Conservation (phyloP, 2,113 vertebrate genomes). For the Dicrurus megarhynchus region DNA sequence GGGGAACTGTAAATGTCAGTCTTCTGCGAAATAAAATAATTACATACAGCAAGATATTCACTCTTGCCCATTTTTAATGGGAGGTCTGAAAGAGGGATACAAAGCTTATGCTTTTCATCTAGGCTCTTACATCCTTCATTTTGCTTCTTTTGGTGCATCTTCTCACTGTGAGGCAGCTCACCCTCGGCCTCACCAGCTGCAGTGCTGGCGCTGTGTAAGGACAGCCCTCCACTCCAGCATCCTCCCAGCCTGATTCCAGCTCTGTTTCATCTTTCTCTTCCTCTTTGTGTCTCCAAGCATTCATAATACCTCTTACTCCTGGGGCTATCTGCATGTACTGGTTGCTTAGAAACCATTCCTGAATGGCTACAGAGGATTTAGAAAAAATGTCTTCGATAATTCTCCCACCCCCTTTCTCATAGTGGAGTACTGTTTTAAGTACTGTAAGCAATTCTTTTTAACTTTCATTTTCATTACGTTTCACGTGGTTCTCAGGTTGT, state of each 20-base stretch:
- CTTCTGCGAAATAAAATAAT: not conserved
- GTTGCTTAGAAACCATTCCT: conserved; percentile 56
- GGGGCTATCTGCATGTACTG: conserved; percentile 14
- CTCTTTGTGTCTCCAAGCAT: not conserved
- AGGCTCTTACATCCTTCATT: not conserved
- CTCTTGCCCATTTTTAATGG: not conserved
- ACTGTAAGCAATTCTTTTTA: not conserved
- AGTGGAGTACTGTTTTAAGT: not conserved
- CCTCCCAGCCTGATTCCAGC: not conserved
- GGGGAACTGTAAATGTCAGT: not conserved
- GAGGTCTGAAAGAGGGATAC: not conserved
- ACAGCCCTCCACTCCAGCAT: not conserved
- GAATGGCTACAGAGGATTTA: not conserved
- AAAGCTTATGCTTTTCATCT: not conserved
- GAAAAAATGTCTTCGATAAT: not conserved
- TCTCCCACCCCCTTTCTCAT: not conserved
- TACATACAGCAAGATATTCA: not conserved
- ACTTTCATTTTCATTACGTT: not conserved
- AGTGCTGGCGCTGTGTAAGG: accelerated
- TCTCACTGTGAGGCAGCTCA: not conserved
- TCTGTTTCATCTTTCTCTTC: not conserved
- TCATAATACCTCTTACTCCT: not conserved
- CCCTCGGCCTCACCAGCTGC: not conserved
- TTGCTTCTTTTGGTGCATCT: not conserved
- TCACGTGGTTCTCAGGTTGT: not conserved